phyloP scores from a whole-genome alignment of 1,140 invertebrate species.

The Pentalonia nigronervosa region DNA sequence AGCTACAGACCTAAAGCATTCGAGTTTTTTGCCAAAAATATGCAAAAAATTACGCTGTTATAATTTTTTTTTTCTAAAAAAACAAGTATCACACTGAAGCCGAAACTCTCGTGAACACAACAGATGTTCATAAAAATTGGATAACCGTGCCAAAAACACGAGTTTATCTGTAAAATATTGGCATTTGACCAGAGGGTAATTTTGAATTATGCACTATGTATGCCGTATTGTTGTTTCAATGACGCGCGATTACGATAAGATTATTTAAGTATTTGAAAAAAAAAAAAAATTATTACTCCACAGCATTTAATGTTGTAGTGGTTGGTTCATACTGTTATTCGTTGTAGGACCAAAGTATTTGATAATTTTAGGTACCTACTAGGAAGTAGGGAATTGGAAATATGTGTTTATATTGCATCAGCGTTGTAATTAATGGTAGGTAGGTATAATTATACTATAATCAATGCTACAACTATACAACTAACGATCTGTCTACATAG shows the following conservation, averaged over 20 bases:
- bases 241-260: background rate
- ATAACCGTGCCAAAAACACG: constrained; percentile 22
- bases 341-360: background rate
- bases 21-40: background rate
- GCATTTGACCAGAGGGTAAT: background rate
- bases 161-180: constrained; percentile 18
- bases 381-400: background rate
- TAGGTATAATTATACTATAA: no score
- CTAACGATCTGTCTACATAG: no score
- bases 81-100: background rate
- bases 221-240: background rate
- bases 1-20: background rate
- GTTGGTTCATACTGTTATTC: background rate
- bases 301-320: background rate
- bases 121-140: background rate
- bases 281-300: background rate
- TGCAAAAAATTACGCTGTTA: background rate
- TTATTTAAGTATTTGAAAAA: background rate
- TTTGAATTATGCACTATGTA: background rate
- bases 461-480: no score
- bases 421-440: background rate
- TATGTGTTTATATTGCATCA: background rate
- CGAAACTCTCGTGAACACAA: background rate
- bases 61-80: background rate
- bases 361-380: background rate